Evolutionary conservation across 2,888 invertebrate genomes (phyloP).

Genomic region (Vanessa cardui): DNA sequence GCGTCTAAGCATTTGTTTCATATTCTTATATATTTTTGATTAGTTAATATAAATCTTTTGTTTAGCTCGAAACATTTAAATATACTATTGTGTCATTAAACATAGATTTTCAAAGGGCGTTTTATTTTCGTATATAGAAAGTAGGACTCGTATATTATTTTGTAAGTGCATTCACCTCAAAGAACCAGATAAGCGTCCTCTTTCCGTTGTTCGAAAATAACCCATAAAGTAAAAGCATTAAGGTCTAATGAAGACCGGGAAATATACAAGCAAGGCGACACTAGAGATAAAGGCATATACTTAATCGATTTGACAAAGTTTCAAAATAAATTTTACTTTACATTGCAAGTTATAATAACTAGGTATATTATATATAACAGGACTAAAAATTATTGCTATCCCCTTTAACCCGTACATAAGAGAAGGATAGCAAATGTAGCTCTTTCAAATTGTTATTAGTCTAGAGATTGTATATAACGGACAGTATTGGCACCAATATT

Average conservation of each 20-base stretch:
- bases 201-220: slow-evolving; percentile 10
- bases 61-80: background rate
- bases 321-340: background rate
- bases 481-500: too few species aligned
- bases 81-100: background rate
- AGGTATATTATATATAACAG: too few species aligned
- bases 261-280: slow-evolving; percentile 11
- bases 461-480: too few species aligned
- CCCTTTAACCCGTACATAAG: too few species aligned
- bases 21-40: too few species aligned
- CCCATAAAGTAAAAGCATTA: slow-evolving; percentile 7
- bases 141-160: slow-evolving; percentile 29
- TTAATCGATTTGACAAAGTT: background rate
- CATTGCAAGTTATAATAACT: too few species aligned
- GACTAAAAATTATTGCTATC: too few species aligned
- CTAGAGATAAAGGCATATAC: slow-evolving; percentile 14
- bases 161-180: slow-evolving; percentile 39
- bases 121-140: slow-evolving; percentile 24
- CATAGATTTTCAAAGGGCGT: slow-evolving; percentile 13
- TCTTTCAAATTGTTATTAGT: too few species aligned
- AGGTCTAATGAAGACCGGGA: background rate
- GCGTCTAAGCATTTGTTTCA: too few species aligned
- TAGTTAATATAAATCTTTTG: too few species aligned
- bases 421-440: too few species aligned
- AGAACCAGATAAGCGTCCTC: slow-evolving; percentile 37